A percentile compares a stretch with the other conserved stretches of the same genome.
These are phyloP conservation scores for Mimas tiliae DNA, from an alignment of 2,888 invertebrate genomes.

Conservation along the genomic window DNA sequence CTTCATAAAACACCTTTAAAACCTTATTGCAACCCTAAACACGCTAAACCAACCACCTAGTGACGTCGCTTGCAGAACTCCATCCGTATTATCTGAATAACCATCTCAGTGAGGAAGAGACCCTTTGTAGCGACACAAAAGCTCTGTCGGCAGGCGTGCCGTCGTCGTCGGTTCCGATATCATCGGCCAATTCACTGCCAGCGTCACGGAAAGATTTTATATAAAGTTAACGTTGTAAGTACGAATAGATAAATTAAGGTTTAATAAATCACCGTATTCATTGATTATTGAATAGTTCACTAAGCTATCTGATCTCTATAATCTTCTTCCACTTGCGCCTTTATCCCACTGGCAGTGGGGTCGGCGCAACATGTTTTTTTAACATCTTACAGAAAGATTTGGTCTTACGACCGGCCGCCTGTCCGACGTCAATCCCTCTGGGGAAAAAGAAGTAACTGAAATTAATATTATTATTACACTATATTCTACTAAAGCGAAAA, in stretches of 20 bases:
- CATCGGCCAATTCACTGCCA: background rate
- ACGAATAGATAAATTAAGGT: background rate
- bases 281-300: background rate
- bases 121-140: slow-evolving; percentile 13
- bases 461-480: too few relatives aligned
- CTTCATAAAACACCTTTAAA: too few relatives aligned
- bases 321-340: too few relatives aligned
- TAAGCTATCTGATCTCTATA: too few relatives aligned
- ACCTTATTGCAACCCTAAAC: too few relatives aligned
- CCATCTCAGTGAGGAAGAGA: background rate
- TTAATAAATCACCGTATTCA: background rate
- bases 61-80: background rate
- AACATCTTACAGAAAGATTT: too few relatives aligned
- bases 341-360: too few relatives aligned
- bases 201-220: slow-evolving; percentile 20
- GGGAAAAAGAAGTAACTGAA: too few relatives aligned
- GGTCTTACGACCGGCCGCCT: too few relatives aligned
- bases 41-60: background rate
- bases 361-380: too few relatives aligned
- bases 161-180: background rate
- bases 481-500: background rate
- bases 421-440: too few relatives aligned
- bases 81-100: background rate
- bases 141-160: background rate
- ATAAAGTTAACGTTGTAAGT: background rate